Percentiles rank a stretch among this genome's conserved stretches.
Evolutionary conservation across 2,113 vertebrate species (phyloP).

Genomic region (Microtus pennsylvanicus): DNA sequence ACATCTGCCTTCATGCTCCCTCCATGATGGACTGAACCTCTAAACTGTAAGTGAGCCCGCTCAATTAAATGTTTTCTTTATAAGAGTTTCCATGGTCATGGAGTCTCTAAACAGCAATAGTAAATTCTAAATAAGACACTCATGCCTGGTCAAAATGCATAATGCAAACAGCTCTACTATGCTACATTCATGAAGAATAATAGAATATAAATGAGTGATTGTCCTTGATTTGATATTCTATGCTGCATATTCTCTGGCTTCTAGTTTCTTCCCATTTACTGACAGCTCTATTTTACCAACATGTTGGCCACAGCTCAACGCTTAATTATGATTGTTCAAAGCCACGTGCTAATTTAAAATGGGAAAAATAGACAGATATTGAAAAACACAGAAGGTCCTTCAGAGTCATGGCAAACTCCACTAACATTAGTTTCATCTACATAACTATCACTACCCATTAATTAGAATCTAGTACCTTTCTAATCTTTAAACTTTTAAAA

Average conservation of each 20-base stretch:
- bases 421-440: background rate
- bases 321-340: background rate
- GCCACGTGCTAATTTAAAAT: background rate
- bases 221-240: background rate
- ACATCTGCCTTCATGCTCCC: too few relatives aligned
- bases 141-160: background rate
- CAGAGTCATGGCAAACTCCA: background rate
- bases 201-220: background rate
- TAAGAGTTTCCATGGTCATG: too few relatives aligned
- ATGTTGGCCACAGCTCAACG: background rate
- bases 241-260: background rate
- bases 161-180: background rate
- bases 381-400: background rate
- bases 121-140: too few relatives aligned
- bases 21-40: too few relatives aligned
- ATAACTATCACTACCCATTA: background rate
- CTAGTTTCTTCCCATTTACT: constrained; percentile 16
- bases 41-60: too few relatives aligned
- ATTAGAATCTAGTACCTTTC: background rate
- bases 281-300: background rate
- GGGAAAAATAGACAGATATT: too few relatives aligned
- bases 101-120: too few relatives aligned
- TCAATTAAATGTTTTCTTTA: too few relatives aligned
- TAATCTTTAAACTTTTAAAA: background rate
- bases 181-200: background rate